phyloP scores from a whole-genome alignment of 2,797 vertebrate species.

The Chelonia mydas region DNA sequence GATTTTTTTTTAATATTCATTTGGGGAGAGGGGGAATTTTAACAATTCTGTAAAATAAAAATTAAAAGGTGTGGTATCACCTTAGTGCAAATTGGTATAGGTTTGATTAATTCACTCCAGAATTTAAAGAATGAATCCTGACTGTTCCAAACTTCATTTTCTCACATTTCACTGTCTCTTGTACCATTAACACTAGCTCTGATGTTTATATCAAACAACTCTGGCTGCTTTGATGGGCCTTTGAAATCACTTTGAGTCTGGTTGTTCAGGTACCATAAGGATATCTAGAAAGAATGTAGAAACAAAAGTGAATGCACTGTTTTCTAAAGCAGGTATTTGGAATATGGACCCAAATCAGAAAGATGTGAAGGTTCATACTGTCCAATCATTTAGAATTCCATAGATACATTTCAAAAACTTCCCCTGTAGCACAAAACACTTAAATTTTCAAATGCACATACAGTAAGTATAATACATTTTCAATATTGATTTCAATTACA shows the following conservation, averaged over 20 bases:
- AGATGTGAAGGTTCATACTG: accelerated
- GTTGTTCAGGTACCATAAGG: neutral
- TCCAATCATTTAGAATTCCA: neutral
- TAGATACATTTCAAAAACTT: neutral
- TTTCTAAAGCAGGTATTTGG: neutral
- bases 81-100: neutral
- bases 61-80: too few species aligned
- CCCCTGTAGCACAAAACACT: neutral
- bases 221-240: neutral
- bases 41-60: neutral
- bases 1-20: neutral
- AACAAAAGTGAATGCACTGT: neutral
- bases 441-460: neutral
- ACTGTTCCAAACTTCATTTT: neutral
- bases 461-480: neutral
- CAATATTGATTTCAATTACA: too few species aligned
- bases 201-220: neutral
- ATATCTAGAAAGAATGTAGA: neutral
- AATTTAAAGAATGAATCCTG: neutral
- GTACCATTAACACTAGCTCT: neutral
- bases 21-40: neutral
- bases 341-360: neutral
- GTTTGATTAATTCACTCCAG: neutral
- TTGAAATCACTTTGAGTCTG: neutral
- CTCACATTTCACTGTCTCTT: neutral